Base-by-base conservation (phyloP, 2,113 vertebrate genomes). In the Gymnogyps californianus region DNA sequence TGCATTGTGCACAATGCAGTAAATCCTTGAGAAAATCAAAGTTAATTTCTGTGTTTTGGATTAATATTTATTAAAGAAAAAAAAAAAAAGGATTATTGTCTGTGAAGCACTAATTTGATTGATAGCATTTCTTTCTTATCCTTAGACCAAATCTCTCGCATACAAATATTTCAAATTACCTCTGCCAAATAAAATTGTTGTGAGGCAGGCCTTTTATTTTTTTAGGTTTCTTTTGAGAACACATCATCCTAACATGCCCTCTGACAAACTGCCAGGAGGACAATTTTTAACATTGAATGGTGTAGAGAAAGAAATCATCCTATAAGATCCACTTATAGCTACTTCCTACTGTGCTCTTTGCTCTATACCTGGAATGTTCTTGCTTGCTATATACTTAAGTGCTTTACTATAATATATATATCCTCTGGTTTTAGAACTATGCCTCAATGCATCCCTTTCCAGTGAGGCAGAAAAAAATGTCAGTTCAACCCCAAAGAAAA, bases 401-500 rank as follows among this genome's bases (percentile, higher is more conserved):
- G 69, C 57, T 87, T 91, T 95, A 28, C 71, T 74, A 10, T 20
- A 94, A 83, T 74, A 36, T 58, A 87, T 44, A 25, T 77, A 87
- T 85, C 76, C 29, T 67, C 64, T 93, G 46, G 32, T 74, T 97
- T 94, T 82, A 85, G 49, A 80, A 69, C 28, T 67, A 46, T 83
- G 49, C 70, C 59, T 96, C 17, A 2, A 34, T 87, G 57, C 49
- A 74, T 83, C 36, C 31, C 34, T 87, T 81, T 65, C 57, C 64
- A 96, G 51, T 82, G 72, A 90, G 57, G 94, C 59, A 94, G 82
- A 81, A 96, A 96, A 95, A 95, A 76, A 54, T 40, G 8, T 52
- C 46, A 74, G 21, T 29, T 49, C 38, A 91, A 71, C 31, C 36
- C 77, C 22, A 84, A 76, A 87, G 54, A 65, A 75, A 89, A 72